Percentiles rank a stretch among this genome's conserved stretches.
Conservation (phyloP, 2,797 vertebrate species). For the Dryobates pubescens region DNA sequence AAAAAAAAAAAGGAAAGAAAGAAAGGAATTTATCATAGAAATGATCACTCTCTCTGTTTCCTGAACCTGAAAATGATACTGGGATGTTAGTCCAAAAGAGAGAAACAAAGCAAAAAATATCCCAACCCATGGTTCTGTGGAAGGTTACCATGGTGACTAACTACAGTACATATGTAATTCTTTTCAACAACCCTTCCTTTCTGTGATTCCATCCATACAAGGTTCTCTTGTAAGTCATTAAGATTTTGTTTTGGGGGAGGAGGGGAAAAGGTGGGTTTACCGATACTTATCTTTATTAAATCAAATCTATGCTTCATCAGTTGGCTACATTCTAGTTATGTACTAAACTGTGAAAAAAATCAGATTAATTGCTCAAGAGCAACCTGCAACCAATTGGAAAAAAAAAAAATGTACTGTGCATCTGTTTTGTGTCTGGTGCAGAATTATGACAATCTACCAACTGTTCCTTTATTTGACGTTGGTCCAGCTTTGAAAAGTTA, state of each 20-base stretch:
- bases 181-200: slow-evolving; percentile 84
- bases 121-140: slow-evolving; percentile 83
- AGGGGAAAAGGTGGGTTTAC: slow-evolving; percentile 73
- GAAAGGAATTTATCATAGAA: slow-evolving; percentile 62
- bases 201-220: slow-evolving; percentile 87
- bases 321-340: slow-evolving; percentile 83
- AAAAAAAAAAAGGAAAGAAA: neutral
- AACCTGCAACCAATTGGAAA: slow-evolving; percentile 78
- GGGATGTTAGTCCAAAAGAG: slow-evolving; percentile 76
- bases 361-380: slow-evolving; percentile 80
- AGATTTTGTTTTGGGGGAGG: slow-evolving; percentile 77
- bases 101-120: slow-evolving; percentile 66
- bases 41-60: slow-evolving; percentile 73
- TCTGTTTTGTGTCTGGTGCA: slow-evolving; percentile 93
- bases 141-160: slow-evolving; percentile 87
- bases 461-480: slow-evolving; percentile 91
- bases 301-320: slow-evolving; percentile 69
- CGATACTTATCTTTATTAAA: slow-evolving; percentile 80
- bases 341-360: slow-evolving; percentile 90
- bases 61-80: slow-evolving; percentile 80
- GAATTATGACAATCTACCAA: slow-evolving; percentile 98
- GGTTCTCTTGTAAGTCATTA: slow-evolving; percentile 93
- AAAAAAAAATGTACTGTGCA: slow-evolving; percentile 76
- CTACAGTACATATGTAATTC: slow-evolving; percentile 93
- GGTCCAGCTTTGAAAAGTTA: slow-evolving; percentile 87